A percentile compares a stretch with the other conserved stretches of the same genome.
These are phyloP conservation scores for Centropus bengalensis DNA, from an alignment of 2,113 vertebrate genomes.

Conservation along the genomic window DNA sequence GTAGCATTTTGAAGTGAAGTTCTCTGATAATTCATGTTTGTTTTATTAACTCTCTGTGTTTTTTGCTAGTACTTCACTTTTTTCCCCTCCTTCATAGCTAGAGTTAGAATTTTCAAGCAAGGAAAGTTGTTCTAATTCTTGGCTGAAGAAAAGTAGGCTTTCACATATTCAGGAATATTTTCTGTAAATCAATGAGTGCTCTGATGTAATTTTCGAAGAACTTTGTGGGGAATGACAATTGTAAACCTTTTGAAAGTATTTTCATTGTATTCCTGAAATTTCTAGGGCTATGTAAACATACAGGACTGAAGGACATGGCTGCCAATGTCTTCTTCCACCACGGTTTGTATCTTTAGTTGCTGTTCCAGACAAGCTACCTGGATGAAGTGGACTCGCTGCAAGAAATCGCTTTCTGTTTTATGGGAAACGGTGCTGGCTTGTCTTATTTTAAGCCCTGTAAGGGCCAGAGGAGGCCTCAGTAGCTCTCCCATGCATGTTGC, in stretches of 20 bases:
- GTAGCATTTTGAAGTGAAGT: neutral
- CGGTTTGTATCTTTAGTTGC: neutral
- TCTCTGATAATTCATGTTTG: neutral
- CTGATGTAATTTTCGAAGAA: neutral
- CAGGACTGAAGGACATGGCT: accelerated
- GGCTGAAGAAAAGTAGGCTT: neutral
- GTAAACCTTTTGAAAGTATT: neutral
- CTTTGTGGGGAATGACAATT: neutral
- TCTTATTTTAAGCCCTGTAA: neutral
- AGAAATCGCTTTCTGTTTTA: neutral
- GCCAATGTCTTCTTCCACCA: accelerated
- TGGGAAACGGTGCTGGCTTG: neutral
- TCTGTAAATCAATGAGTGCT: neutral
- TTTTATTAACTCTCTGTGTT: neutral
- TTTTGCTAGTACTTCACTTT: neutral
- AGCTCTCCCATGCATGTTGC: neutral
- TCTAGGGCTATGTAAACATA: neutral
- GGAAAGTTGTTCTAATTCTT: neutral
- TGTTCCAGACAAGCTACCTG: neutral
- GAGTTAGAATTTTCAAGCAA: neutral
- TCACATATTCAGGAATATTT: neutral
- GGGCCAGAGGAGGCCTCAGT: neutral
- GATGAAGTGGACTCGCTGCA: neutral
- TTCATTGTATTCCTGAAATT: neutral
- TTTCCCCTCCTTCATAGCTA: neutral